These are phyloP conservation scores for Pedionomus torquatus DNA, from an alignment of 2,113 vertebrate species.

Conservation along the genomic window DNA sequence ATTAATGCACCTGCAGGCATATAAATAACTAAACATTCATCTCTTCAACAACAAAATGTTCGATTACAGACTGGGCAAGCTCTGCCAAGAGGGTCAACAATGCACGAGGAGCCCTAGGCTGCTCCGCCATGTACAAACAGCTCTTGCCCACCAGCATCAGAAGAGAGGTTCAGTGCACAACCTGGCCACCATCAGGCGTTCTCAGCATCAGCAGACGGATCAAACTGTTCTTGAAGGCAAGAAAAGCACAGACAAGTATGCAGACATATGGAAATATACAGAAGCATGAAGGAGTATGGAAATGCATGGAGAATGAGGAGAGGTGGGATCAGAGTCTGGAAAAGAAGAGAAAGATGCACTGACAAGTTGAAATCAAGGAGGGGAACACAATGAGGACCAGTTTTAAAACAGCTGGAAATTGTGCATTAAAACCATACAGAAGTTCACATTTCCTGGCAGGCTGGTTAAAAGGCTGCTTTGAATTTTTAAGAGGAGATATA, in stretches of 20 bases:
- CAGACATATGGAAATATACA: neutral
- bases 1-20: neutral
- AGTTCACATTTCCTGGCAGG: neutral
- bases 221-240: neutral
- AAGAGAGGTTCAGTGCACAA: neutral
- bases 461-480: neutral
- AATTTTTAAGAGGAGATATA: neutral
- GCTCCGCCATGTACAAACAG: too few relatives aligned
- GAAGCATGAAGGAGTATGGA: neutral
- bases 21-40: neutral
- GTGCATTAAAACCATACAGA: neutral
- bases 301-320: neutral
- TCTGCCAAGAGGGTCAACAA: neutral
- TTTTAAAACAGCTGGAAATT: neutral
- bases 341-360: neutral
- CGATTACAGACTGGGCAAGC: neutral
- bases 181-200: neutral
- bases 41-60: neutral
- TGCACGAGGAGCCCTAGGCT: too few relatives aligned
- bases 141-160: rapidly evolving
- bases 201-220: neutral
- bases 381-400: neutral
- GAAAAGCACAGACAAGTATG: neutral
- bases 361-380: neutral
- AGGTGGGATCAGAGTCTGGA: neutral